Conservation (phyloP, 2,888 invertebrate species). For the Dendrolimus pini region DNA sequence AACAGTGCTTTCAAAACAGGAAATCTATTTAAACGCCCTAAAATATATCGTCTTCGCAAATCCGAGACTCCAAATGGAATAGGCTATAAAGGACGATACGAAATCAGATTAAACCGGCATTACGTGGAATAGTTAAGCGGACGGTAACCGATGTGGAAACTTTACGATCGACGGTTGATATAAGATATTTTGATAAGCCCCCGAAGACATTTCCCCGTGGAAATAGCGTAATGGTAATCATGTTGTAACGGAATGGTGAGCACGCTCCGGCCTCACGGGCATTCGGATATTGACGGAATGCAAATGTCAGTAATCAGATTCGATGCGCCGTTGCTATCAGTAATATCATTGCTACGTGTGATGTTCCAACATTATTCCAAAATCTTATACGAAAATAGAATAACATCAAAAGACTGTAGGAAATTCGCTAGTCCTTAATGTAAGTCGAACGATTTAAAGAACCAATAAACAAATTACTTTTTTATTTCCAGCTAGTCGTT, state of each 20-base stretch:
- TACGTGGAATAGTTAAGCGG: conserved; percentile 4
- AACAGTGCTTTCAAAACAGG: neutral
- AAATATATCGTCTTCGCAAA: neutral
- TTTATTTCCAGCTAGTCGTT: too few species aligned
- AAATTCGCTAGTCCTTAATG: too few species aligned
- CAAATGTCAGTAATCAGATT: conserved; percentile 28
- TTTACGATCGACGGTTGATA: conserved; percentile 5
- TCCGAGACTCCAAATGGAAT: neutral
- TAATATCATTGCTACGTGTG: neutral
- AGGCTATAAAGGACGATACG: neutral
- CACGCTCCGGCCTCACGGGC: conserved; percentile 29
- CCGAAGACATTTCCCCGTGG: conserved; percentile 25
- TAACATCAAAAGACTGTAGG: too few species aligned
- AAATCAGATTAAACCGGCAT: conserved; percentile 1
- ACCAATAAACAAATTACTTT: too few species aligned
- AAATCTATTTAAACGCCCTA: neutral
- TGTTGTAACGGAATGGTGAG: conserved; percentile 37
- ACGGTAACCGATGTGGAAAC: conserved; percentile 4
- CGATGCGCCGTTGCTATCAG: conserved; percentile 9
- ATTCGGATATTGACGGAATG: conserved; percentile 43
- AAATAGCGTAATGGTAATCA: conserved; percentile 29
- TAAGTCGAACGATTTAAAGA: too few species aligned
- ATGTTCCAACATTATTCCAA: neutral
- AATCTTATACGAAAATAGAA: too few species aligned
- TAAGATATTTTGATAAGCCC: conserved; percentile 18